These are phyloP conservation scores for Cephus pygmeus DNA, from an alignment of 2,888 invertebrate species.

Conservation along the genomic window DNA sequence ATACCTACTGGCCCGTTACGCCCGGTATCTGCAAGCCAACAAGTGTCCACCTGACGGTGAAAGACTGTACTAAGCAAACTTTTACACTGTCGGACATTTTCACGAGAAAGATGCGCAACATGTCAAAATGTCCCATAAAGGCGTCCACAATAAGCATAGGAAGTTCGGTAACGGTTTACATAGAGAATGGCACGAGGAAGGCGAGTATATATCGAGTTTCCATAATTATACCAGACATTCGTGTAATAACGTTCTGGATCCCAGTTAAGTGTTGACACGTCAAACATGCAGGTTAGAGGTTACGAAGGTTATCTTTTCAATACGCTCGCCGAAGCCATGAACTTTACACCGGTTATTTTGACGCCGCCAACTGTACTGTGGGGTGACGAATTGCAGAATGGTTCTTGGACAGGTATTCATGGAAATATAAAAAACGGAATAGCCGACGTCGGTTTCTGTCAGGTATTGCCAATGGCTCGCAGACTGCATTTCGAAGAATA, in stretches of 20 bases:
- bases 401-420: conserved; percentile 10
- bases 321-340: conserved; percentile 7
- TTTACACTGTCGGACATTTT: neutral
- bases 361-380: neutral
- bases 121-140: neutral
- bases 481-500: conserved; percentile 15
- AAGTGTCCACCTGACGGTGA: neutral
- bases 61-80: conserved; percentile 2
- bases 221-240: neutral
- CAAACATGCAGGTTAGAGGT: conserved; percentile 3
- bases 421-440: conserved; percentile 13
- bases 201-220: neutral
- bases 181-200: neutral
- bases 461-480: neutral
- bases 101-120: conserved; percentile 6
- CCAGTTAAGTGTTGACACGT: neutral
- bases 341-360: neutral
- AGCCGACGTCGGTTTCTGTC: conserved; percentile 11
- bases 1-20: conserved; percentile 5
- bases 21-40: conserved; percentile 2
- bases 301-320: conserved; percentile 10
- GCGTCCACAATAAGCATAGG: neutral
- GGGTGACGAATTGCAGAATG: conserved; percentile 9
- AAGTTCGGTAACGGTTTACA: neutral
- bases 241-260: neutral